Base-by-base conservation (phyloP, 2,113 vertebrate genomes). In the Equus quagga region DNA sequence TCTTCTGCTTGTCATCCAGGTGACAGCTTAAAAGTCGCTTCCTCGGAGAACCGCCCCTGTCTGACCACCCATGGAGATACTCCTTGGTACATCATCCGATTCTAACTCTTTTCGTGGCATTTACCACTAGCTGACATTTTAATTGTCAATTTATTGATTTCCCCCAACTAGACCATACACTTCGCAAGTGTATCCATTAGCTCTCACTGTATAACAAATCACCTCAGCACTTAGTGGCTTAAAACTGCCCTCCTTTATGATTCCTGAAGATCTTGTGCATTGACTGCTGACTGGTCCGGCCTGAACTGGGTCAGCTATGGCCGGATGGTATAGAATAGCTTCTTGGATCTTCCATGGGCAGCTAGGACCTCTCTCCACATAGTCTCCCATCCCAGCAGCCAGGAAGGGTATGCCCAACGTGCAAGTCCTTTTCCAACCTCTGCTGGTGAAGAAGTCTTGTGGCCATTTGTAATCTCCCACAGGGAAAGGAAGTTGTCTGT, bases 131-230 rank as follows among this genome's bases (percentile, higher is more conserved):
- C 56, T 79, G 46, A 46, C 54, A 26, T 49, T 84, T 75, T 44
- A 18, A 33, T 44, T 62, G 28, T 56, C 33, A 6, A 0, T 62
- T 54, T 70, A n/a, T 36, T 33, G 19, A 4, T 49, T 44, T 33
- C 21, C 7, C 5, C 28, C 51, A 60, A 1, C 23, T 2, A n/a
- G 5, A 51, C 67, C 1, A 0, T 7, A 21, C 0, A 0, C 36
- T 56, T 70, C 15, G 10, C 5, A 49, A 26, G 21, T 72, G 36
- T 56, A 51, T 84, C 49, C 2, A 84, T n/a, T 44, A 75, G 92
- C 26, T n/a, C 49, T 2, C 65, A 60, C 89, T 49, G 60, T 7
- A 5, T 92, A 62, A 88, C 41, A 62, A 62, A 41, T 31, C 28
- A 8, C 5, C 3, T 17, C 6, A 9, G 56, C 28, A 15, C 31